Percentiles rank a stretch among this genome's conserved stretches.
These are phyloP conservation scores for Indicator maculatus DNA, from an alignment of 2,113 vertebrate species.

Conservation along the genomic window DNA sequence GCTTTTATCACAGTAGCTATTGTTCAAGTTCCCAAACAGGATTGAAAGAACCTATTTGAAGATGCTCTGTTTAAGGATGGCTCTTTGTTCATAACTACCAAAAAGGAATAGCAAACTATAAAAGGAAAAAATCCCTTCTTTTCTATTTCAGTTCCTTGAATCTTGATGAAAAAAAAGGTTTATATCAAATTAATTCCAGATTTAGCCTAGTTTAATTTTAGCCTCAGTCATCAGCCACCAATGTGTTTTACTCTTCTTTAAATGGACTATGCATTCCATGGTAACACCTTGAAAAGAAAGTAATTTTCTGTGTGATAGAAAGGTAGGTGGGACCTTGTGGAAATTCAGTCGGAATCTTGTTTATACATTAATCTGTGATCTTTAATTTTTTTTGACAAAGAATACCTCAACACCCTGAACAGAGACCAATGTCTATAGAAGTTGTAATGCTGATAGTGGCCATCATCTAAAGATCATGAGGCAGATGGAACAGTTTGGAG, in stretches of 20 bases:
- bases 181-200: not conserved
- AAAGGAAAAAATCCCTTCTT: not conserved
- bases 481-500: not conserved
- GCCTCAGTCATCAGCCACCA: not conserved
- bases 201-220: conserved; percentile 19
- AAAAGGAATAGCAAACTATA: not conserved
- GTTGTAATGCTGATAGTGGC: not conserved
- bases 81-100: not conserved
- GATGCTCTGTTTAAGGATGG: not conserved
- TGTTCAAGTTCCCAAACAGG: not conserved
- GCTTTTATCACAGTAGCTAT: not conserved
- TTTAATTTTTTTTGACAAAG: not conserved
- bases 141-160: not conserved
- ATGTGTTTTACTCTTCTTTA: not conserved
- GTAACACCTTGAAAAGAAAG: not conserved
- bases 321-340: not conserved
- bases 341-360: not conserved
- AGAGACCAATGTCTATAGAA: not conserved
- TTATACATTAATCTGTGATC: not conserved
- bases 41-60: not conserved
- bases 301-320: not conserved
- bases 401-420: not conserved
- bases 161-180: not conserved
- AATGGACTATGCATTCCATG: not conserved
- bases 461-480: not conserved